Conservation (phyloP, 2,113 vertebrate genomes). For the Tretioscincus oriximinensis region DNA sequence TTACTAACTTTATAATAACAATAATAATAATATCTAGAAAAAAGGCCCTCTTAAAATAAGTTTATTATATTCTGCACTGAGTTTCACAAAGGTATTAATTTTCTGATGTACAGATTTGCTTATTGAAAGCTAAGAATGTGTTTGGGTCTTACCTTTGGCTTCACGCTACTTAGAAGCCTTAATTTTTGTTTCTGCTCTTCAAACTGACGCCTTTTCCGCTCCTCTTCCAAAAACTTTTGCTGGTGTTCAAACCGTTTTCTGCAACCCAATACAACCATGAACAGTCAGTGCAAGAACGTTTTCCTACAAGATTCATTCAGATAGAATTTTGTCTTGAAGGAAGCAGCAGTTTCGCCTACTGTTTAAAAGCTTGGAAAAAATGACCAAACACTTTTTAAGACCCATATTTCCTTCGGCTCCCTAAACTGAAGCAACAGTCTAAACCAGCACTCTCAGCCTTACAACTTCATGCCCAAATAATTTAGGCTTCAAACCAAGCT, state of each 20-base stretch:
- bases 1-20: too few relatives aligned
- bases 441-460: too few relatives aligned
- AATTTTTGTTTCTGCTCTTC: constrained; percentile 99
- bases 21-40: too few relatives aligned
- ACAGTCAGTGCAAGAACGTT: neutral
- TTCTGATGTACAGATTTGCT: neutral
- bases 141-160: constrained; percentile 84
- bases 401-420: too few relatives aligned
- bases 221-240: constrained; percentile 94
- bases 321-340: too few relatives aligned
- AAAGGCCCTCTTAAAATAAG: neutral
- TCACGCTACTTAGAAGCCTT: constrained; percentile 94
- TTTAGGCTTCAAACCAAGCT: too few relatives aligned
- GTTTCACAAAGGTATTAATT: neutral
- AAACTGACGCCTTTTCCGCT: constrained; percentile 95
- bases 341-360: too few relatives aligned
- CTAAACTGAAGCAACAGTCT: too few relatives aligned
- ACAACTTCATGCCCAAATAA: too few relatives aligned
- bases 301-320: too few relatives aligned
- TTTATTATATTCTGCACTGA: neutral
- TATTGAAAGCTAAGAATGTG: neutral
- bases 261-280: constrained; percentile 32
- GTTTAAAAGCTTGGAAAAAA: too few relatives aligned
- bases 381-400: too few relatives aligned
- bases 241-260: constrained; percentile 93